Base-by-base conservation (phyloP, 2,888 invertebrate genomes). In the Cephalotes varians region DNA sequence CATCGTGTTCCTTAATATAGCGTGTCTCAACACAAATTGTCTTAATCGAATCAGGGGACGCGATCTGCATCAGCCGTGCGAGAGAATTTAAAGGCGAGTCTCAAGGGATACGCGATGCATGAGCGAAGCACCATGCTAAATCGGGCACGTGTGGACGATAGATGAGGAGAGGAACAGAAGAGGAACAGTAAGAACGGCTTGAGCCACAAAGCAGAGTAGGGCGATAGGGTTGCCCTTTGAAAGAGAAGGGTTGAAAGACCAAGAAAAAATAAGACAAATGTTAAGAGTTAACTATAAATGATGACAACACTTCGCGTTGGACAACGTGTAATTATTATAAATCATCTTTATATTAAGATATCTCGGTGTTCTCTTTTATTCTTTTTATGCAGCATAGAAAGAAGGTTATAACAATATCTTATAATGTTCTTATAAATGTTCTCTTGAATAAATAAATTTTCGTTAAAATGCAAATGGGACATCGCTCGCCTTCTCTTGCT, bases 91-190 rank as follows among this genome's bases (percentile, higher is more conserved):
- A 64, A 80, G 81, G 34, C 9, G 83, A 67, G 44, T 71, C 58
- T 34, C 67, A 6, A 62, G 69, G 72, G 79, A 47, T 71, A 37
- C 83, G 88, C 88, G 85, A 91, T 88, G 62, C 62, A 64, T 40
- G 62, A 88, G 91, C 86, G 86, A 85, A 67, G 77, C 83, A 88
- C 86, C 90, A 83, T 91, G 90, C 82, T 73, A 91, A 91, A 91
- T 91, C 88, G 88, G 86, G 91, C 89, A 89, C 85, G 87, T 83
- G 88, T 87, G 80, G 72, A 47, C 77, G 62, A 56, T 25, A 44
- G 44, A 77, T 56, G 71, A 25, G 73, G 60, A 69, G 56, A 51
- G 34, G 28, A 47, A 44, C 49, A 76, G 64, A 72, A 40, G 62
- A 74, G 69, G 31, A 83, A 64, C 44, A 56, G 15, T 40, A 37